These are phyloP conservation scores for Aspidiotus rigidus DNA, from an alignment of 2,888 invertebrate species.

Conservation along the genomic window DNA sequence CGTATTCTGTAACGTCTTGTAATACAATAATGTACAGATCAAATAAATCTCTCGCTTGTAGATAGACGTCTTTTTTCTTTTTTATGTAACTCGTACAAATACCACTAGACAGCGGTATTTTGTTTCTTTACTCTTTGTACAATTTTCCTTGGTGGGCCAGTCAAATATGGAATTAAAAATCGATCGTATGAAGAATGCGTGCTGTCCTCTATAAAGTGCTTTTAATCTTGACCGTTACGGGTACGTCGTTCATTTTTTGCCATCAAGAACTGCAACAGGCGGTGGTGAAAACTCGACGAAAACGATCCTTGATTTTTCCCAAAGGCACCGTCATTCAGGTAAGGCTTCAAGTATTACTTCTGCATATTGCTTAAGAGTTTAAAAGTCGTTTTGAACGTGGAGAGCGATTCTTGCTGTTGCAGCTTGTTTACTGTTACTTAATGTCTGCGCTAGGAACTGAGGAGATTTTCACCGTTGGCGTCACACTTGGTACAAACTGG, in stretches of 20 bases:
- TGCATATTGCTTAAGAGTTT: not conserved
- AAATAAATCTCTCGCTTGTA: too few relatives aligned
- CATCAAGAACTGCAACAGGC: slow-evolving; percentile 12
- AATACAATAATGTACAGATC: too few relatives aligned
- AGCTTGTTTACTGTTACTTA: slow-evolving; percentile 34
- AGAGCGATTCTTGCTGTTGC: not conserved
- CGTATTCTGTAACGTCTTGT: too few relatives aligned
- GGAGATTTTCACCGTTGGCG: slow-evolving; percentile 32
- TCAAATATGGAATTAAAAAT: slow-evolving; percentile 4
- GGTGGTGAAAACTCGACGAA: slow-evolving; percentile 18
- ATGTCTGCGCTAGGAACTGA: slow-evolving; percentile 33
- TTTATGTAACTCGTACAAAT: too few relatives aligned
- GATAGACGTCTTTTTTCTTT: too few relatives aligned
- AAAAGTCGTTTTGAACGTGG: not conserved
- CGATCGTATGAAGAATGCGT: slow-evolving; percentile 14
- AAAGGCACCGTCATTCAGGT: slow-evolving; percentile 34
- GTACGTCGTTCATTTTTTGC: not conserved
- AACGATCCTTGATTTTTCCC: slow-evolving; percentile 30
- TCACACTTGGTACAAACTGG: slow-evolving; percentile 34
- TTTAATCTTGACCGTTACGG: slow-evolving; percentile 11
- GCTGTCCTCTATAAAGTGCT: slow-evolving; percentile 6
- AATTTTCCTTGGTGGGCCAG: not conserved
- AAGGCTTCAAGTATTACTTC: not conserved
- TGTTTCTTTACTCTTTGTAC: too few relatives aligned
- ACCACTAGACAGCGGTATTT: too few relatives aligned